Evolutionary conservation across 2,797 vertebrate species (phyloP).

Genomic region (Gallinago solitaria): DNA sequence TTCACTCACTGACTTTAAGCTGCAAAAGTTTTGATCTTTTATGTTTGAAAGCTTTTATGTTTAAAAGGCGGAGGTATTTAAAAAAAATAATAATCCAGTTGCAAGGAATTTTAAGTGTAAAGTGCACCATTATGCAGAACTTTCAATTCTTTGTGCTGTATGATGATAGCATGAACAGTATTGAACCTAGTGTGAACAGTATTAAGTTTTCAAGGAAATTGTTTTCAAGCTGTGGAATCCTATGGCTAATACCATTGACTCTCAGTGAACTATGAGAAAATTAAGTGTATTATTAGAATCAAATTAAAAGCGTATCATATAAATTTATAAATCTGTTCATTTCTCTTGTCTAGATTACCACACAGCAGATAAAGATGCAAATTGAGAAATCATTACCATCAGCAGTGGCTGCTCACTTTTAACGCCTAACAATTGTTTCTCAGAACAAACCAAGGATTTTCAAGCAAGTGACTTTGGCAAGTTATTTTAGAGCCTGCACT

Average conservation of each 20-base stretch:
- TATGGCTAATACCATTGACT: background rate
- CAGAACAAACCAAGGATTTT: background rate
- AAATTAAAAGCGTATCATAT: background rate
- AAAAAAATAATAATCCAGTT: too few species aligned
- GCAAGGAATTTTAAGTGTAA: background rate
- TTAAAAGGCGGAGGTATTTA: background rate
- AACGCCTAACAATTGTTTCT: background rate
- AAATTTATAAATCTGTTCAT: background rate
- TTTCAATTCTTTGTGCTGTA: background rate
- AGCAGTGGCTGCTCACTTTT: background rate
- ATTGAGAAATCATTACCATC: background rate
- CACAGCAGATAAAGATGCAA: background rate
- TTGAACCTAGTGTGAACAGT: background rate
- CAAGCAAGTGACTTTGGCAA: background rate
- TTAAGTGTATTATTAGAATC: background rate
- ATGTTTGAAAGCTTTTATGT: background rate
- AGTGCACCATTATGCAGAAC: background rate
- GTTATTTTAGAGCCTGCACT: background rate
- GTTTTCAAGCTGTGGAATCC: background rate
- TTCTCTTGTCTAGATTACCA: background rate
- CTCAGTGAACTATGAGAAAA: background rate
- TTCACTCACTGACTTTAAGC: background rate
- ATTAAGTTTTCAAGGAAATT: background rate
- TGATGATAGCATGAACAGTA: background rate
- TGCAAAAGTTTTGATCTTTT: background rate